Percentiles rank a stretch among this genome's conserved stretches.
These are phyloP conservation scores for Cirrhinus mrigala DNA, from an alignment of 2,797 vertebrate species.

Conservation along the genomic window DNA sequence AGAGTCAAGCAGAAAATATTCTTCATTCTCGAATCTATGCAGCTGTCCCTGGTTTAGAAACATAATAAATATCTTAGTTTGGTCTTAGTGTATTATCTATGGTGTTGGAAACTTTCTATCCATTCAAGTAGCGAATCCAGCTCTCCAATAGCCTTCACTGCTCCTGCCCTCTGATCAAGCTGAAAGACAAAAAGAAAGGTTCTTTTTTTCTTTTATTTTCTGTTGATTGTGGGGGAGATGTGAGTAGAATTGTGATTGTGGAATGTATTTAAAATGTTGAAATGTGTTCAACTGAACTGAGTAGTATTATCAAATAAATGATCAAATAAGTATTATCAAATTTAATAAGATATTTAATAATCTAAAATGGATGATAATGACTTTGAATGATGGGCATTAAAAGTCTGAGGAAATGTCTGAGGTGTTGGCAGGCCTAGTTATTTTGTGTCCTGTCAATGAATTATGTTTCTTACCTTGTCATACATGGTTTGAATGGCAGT, in stretches of 20 bases:
- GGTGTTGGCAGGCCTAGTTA: not conserved
- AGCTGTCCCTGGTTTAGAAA: not conserved
- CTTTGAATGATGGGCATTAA: not conserved
- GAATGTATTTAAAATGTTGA: not conserved
- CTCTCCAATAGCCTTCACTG: conserved; percentile 78
- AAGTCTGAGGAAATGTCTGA: not conserved
- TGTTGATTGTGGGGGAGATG: not conserved
- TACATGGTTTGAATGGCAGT: conserved; percentile 69
- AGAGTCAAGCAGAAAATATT: conserved; percentile 26
- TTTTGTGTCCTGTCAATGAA: not conserved
- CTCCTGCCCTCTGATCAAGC: conserved; percentile 68
- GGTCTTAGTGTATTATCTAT: not conserved
- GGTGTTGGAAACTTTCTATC: conserved; percentile 68
- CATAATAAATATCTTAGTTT: not conserved
- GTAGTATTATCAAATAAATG: no score
- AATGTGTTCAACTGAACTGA: not conserved
- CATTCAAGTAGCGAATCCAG: conserved; percentile 78
- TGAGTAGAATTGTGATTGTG: not conserved
- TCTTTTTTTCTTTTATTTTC: not conserved
- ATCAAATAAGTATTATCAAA: not conserved
- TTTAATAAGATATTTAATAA: not conserved
- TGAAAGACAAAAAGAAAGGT: conserved; percentile 46
- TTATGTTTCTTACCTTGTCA: conserved; percentile 69
- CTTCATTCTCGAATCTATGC: not conserved
- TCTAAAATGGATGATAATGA: not conserved